Conservation (phyloP, 2,113 vertebrate genomes). For the Sphyrna mokarran region DNA sequence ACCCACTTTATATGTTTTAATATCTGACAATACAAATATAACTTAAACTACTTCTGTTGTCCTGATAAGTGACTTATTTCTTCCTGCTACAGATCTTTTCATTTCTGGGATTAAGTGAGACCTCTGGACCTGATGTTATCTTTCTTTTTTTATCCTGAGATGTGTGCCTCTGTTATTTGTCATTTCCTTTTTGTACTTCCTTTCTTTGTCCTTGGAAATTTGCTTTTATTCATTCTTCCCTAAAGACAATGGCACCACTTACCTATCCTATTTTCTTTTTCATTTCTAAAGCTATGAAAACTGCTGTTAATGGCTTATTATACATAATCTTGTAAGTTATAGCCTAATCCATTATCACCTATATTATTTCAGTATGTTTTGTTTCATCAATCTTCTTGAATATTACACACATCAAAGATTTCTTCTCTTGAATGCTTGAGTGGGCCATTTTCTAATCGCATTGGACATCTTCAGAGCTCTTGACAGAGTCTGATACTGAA, state of each 20-base stretch:
- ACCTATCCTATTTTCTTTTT: background rate
- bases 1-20: too few species aligned
- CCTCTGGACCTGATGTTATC: background rate
- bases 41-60: too few species aligned
- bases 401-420: background rate
- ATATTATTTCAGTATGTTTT: background rate
- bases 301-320: background rate
- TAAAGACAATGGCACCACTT: background rate
- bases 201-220: background rate
- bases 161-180: background rate
- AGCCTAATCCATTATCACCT: background rate
- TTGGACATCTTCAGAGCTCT: background rate
- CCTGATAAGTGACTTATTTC: background rate
- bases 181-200: background rate
- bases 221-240: background rate
- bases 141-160: background rate
- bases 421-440: background rate
- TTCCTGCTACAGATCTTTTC: background rate
- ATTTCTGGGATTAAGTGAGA: background rate
- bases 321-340: background rate
- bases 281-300: background rate
- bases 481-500: background rate
- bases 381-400: background rate
- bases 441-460: background rate
- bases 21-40: too few species aligned